Evolutionary conservation across 2,797 vertebrate species (phyloP), one percentile per base, ranked within the genome.

Genomic region (Rhinoraja longicauda): DNA sequence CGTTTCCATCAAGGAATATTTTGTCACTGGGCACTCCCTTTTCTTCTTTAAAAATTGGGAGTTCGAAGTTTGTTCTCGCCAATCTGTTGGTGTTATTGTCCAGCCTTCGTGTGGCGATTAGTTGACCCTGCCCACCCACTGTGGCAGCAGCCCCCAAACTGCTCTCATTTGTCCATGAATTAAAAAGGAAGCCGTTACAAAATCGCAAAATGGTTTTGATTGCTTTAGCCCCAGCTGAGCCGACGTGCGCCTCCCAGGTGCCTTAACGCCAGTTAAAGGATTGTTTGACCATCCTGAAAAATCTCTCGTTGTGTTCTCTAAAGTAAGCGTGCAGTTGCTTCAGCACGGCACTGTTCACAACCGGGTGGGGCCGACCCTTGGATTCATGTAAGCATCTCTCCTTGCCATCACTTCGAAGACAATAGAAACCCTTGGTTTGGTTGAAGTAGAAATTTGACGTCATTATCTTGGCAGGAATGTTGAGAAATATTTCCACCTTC

Each of bases 381-480:
- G 98, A 99, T 95, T 99, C 98, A 0, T 98, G 98, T 94, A 99
- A 97, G 95, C 98, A 99, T 92, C 98, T 97, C 94, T 99, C 98
- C 36, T 97, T 96, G 12, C 98, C 98, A 0, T 98, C 98, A 15
- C 97, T 98, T 90, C 98, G 97, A 95, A 99, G 98, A 93, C 98
- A 99, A 95, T 98, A 99, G 95, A 99, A 99, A 93, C 98, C 98
- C 96, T 99, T 99, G 94, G 98, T 99, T 95, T 98, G 98, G 95
- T 99, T 99, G 95, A 99, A 99, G 96, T 99, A 99, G 96, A 99
- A 99, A 96, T 99, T 98, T 95, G 98, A 97, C 94, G 98, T 96
- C 79, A 97, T 95, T 95, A 99, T 98, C 96, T 96, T 96, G 0
- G 98, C 97, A 0, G 97, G 97, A 94, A 99, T 95, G 94, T 98